A percentile compares a stretch with the other conserved stretches of the same genome.
Conservation (phyloP, 1,140 invertebrate genomes). For the Thereuonema tuberculata region DNA sequence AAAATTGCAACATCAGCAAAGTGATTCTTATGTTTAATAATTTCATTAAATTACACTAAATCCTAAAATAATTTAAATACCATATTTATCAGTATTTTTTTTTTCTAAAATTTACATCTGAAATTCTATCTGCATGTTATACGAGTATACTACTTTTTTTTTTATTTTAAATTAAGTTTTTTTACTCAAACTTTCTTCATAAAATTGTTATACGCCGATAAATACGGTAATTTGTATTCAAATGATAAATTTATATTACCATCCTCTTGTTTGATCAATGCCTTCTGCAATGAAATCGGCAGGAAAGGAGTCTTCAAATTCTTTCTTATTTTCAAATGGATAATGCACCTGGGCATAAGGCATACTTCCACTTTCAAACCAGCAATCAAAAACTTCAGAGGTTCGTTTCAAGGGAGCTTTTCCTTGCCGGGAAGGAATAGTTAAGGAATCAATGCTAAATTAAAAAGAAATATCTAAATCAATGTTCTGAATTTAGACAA, state of each 20-base stretch:
- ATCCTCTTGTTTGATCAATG: conserved; percentile 97
- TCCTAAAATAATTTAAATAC: conserved; percentile 23
- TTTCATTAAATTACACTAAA: too few species aligned
- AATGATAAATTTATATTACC: too few species aligned
- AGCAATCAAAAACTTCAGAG: conserved; percentile 97
- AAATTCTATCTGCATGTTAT: too few species aligned
- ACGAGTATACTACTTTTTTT: too few species aligned
- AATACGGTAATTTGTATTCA: too few species aligned
- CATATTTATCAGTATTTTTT: background rate
- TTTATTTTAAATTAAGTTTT: too few species aligned
- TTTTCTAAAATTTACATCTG: background rate
- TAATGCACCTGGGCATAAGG: conserved; percentile 96
- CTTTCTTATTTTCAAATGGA: conserved; percentile 80
- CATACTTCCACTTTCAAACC: conserved; percentile 99
- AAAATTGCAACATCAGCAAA: too few species aligned
- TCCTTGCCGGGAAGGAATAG: conserved; percentile 79
- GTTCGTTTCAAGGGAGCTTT: conserved; percentile 69
- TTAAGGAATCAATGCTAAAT: conserved; percentile 81
- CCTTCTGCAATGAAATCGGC: conserved; percentile 99
- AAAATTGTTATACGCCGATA: too few species aligned
- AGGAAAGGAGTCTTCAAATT: conserved; percentile 92
- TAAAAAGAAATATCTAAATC: too few species aligned
- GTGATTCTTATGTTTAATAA: too few species aligned
- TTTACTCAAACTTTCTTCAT: too few species aligned
- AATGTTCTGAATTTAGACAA: too few species aligned